Conservation (phyloP, 2,888 invertebrate species). For the Altica lythri region DNA sequence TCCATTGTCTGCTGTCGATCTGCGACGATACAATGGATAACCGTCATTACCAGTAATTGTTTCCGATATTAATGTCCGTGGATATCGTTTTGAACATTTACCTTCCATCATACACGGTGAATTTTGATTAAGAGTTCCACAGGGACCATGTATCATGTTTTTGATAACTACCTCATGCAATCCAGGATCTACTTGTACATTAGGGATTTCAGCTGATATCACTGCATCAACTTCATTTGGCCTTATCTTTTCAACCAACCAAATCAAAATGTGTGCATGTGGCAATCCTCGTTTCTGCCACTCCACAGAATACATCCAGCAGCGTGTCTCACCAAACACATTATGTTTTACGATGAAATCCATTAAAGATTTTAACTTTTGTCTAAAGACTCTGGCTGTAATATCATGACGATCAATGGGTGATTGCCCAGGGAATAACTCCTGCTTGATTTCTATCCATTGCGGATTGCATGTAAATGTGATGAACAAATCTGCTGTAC, state of each 20-base stretch:
- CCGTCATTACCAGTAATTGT: slow-evolving; percentile 9
- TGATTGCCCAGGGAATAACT: slow-evolving; percentile 17
- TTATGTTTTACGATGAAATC: neutral
- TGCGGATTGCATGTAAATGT: too few species aligned
- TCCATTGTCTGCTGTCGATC: neutral
- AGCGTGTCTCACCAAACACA: slow-evolving; percentile 18
- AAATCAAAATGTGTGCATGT: slow-evolving; percentile 46
- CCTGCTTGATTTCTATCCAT: slow-evolving; percentile 35
- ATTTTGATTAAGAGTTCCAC: slow-evolving; percentile 19
- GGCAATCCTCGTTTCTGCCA: slow-evolving; percentile 37
- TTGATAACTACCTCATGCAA: slow-evolving; percentile 23
- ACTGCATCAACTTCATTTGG: slow-evolving; percentile 13
- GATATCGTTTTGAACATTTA: slow-evolving; percentile 21
- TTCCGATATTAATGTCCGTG: slow-evolving; percentile 11
- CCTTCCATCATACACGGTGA: slow-evolving; percentile 25
- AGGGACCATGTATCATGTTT: slow-evolving; percentile 30
- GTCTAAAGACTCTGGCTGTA: slow-evolving; percentile 23
- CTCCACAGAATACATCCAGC: slow-evolving; percentile 34
- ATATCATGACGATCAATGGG: slow-evolving; percentile 28
- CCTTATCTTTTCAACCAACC: slow-evolving; percentile 30
- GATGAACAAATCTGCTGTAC: slow-evolving; percentile 46
- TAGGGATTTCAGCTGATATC: too few species aligned
- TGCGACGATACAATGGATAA: too few species aligned
- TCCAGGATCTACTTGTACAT: neutral
- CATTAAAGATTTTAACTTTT: slow-evolving; percentile 24